Evolutionary conservation across 2,888 invertebrate species (phyloP).

Genomic region (Phyto melanocephala): DNA sequence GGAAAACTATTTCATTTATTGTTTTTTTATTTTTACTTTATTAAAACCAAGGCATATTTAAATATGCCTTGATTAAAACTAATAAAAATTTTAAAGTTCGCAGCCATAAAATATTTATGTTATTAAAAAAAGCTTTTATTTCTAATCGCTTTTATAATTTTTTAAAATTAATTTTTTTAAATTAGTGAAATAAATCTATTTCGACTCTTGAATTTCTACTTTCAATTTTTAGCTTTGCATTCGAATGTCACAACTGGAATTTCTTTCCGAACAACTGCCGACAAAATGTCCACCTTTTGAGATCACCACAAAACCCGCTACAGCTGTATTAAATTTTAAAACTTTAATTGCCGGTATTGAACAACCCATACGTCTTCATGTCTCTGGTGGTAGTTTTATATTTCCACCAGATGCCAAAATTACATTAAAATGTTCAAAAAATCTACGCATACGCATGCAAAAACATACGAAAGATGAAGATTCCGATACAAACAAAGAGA

Average conservation of each 20-base stretch:
- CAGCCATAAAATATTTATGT: too few species aligned
- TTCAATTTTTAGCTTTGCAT: constrained; percentile 70
- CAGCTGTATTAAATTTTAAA: constrained; percentile 81
- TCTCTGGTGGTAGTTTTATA: constrained; percentile 88
- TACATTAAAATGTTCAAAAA: constrained; percentile 76
- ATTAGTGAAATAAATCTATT: too few species aligned
- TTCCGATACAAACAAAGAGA: constrained; percentile 46
- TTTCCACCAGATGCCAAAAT: constrained; percentile 83
- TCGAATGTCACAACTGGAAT: constrained; percentile 83
- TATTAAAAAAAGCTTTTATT: too few species aligned
- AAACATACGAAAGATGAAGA: constrained; percentile 50
- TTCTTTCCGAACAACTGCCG: constrained; percentile 83
- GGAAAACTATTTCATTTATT: too few species aligned
- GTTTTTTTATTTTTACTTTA: too few species aligned
- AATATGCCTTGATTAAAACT: too few species aligned
- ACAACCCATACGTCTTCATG: constrained; percentile 86
- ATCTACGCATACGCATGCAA: constrained; percentile 76
- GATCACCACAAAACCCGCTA: constrained; percentile 79
- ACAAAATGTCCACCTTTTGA: constrained; percentile 77
- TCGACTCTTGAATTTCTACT: too few species aligned
- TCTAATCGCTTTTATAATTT: too few species aligned
- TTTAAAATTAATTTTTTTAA: too few species aligned
- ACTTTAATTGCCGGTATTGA: constrained; percentile 90
- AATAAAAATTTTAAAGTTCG: too few species aligned
- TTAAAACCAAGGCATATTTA: too few species aligned